Evolutionary conservation across 2,113 vertebrate species (phyloP), one percentile per base, ranked within the genome.

Genomic region (Tenrec ecaudatus): DNA sequence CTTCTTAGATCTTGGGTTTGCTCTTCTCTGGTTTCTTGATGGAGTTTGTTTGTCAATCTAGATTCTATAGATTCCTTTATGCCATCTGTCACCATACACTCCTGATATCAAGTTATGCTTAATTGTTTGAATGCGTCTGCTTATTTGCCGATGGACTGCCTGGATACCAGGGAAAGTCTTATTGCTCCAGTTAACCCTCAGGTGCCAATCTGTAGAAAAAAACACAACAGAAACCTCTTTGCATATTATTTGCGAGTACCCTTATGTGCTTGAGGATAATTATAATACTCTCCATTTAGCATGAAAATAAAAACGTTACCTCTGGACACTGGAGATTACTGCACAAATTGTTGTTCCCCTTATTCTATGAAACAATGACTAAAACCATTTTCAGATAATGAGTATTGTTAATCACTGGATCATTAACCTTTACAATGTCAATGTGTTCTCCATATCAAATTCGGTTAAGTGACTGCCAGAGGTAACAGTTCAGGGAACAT

Each of bases 381-480:
- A 92, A 95, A 96, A 97, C 91, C 94, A 96, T 88, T 98, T 97
- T 96, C 97, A 95, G 94, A 96, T 97, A 98, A 98, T 97, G 97
- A 97, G 96, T 95, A 97, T 97, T 98, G 97, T 98, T 98, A 98
- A 98, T 98, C 97, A 97, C 81, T 94, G 97, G 94, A 93, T 97
- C 97, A 98, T 98, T 98, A 98, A 98, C 98, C 98, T 98, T 98
- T 98, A 97, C 98, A 98, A 98, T 98, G 98, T 98, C 98, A 98
- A 97, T 97, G 97, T 95, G 95, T 98, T 98, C 95, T 92, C 90
- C 71, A 94, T 96, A 96, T 96, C 95, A 96, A 97, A 98, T 97
- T 96, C 95, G 91, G 93, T 96, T 96, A 97, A 98, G 97, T 97
- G 97, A 96, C 96, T 97, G 97, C 98, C 83, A 0, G 31, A 97